A percentile compares a stretch with the other conserved stretches of the same genome.
Conservation (phyloP, 1,140 invertebrate species). For the Heliconius congener region DNA sequence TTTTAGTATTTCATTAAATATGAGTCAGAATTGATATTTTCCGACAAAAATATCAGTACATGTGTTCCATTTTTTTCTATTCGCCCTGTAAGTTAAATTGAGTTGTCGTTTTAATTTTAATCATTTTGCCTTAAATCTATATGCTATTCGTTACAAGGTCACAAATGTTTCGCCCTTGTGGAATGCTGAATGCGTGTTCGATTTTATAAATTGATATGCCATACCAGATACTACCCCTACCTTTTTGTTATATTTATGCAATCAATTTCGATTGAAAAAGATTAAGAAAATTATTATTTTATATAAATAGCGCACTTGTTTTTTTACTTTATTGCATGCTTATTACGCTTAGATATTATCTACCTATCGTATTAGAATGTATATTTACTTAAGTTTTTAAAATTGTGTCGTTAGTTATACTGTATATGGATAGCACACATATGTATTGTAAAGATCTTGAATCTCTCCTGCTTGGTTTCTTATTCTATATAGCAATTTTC, state of each 20-base stretch:
- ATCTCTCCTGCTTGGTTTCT: no score
- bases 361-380: neutral
- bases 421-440: no score
- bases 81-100: slow-evolving; percentile 21
- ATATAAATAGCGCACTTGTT: neutral
- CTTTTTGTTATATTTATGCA: neutral
- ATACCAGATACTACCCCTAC: slow-evolving; percentile 24
- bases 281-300: neutral
- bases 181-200: slow-evolving; percentile 47
- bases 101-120: neutral
- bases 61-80: neutral
- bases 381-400: no score
- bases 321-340: neutral
- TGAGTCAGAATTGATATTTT: no score
- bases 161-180: slow-evolving; percentile 36
- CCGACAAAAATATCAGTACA: neutral
- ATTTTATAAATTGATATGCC: slow-evolving; percentile 19
- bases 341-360: neutral
- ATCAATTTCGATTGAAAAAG: neutral
- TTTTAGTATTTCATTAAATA: no score
- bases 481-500: no score
- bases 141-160: slow-evolving; percentile 7
- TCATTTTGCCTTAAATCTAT: neutral
- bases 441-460: no score
- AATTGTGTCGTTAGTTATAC: no score